Evolutionary conservation across 2,113 vertebrate species (phyloP), one percentile per base, ranked within the genome.

Genomic region (Bagarius yarrelli): DNA sequence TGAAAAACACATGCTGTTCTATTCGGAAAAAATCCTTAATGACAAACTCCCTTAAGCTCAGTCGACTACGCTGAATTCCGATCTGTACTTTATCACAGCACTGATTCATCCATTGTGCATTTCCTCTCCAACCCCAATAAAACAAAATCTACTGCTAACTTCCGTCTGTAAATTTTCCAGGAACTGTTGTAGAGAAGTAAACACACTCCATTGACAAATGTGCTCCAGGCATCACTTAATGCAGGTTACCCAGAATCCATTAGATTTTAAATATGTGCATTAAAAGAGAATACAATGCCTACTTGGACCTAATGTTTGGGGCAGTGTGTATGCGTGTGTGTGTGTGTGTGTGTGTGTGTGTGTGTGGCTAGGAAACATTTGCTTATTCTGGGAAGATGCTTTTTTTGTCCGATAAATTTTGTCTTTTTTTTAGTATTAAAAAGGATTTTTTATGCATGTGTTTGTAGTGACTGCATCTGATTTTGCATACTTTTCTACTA

Each of bases 191-290:
- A 30, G 69, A 19, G 25, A 52, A 52, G 40, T 50, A 71, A 71
- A 71, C 44, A 71, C 44, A 19, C 40, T 52, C 8, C 23, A 32
- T 13, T 8, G 50, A n/a, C 2, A 3, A 76, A 44, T 60, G 56
- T 27, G 27, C 16, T 16, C 14, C 40, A 18, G 67, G 40, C n/a
- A 47, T 70, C n/a, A 27, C 36, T 30, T 27, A 60, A 60, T 47
- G 56, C 23, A 76, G 63, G 79, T 86, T 83, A 67, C 40, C 64
- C 40, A 47, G 18, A 36, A 19, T 81, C 85, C 82, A 69, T 82
- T 83, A 83, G 63, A 72, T 50, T 88, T 80, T 78, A 76, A 86
- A 82, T 81, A 80, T 30, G 32, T 47, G 21, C 30, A 73, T 70
- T 81, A 73, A 18, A 55, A 30, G 34, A 59, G 36, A 81, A 61